These are phyloP conservation scores for Micropterix aruncella DNA, from an alignment of 2,888 invertebrate species.

Conservation along the genomic window DNA sequence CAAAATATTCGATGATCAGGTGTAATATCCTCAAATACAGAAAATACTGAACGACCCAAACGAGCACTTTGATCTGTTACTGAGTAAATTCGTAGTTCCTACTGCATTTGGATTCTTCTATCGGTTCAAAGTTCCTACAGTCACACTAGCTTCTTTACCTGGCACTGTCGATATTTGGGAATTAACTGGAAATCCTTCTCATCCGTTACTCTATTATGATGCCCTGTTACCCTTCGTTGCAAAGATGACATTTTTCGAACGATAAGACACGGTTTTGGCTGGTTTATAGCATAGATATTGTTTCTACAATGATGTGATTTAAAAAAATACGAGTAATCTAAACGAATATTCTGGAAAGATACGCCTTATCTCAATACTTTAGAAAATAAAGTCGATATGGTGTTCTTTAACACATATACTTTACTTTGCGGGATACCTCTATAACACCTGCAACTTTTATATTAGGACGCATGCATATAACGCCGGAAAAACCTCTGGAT, in stretches of 20 bases:
- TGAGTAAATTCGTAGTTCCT: constrained; percentile 20
- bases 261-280: neutral
- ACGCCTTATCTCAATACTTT: neutral
- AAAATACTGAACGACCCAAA: constrained; percentile 11
- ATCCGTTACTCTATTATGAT: constrained; percentile 19
- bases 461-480: neutral
- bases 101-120: constrained; percentile 19
- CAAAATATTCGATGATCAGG: constrained; percentile 13
- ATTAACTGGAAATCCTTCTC: constrained; percentile 20
- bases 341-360: neutral
- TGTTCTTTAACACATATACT: neutral
- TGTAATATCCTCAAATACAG: constrained; percentile 15
- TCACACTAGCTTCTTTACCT: constrained; percentile 20
- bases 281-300: neutral
- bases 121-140: constrained; percentile 21
- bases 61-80: constrained; percentile 22
- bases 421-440: neutral
- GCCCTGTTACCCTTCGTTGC: constrained; percentile 15
- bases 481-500: neutral
- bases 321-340: neutral
- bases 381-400: neutral
- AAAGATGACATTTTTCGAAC: constrained; percentile 16
- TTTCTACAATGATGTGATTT: neutral
- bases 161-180: constrained; percentile 16
- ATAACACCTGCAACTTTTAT: neutral